Evolutionary conservation across 1,140 invertebrate species (phyloP).

Genomic region (Maniola jurtina): DNA sequence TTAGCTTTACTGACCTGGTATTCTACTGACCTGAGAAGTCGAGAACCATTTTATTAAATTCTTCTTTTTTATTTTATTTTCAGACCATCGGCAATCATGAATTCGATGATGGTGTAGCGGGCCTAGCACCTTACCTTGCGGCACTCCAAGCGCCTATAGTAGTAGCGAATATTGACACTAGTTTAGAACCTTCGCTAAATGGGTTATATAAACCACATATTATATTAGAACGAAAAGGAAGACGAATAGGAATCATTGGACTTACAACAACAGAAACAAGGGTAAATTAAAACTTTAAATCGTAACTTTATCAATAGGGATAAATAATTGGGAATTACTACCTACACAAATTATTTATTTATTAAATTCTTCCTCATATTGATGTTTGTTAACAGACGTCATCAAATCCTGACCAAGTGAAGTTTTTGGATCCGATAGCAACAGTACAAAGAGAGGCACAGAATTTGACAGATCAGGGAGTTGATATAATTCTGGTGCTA

Average conservation of each 20-base stretch:
- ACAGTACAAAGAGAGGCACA: constrained; percentile 82
- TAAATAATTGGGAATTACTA: not conserved
- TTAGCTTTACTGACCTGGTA: too few species aligned
- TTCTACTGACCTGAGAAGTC: too few species aligned
- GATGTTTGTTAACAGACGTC: constrained; percentile 43
- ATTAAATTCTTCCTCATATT: not conserved
- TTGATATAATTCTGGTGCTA: constrained; percentile 89
- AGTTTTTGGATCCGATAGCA: constrained; percentile 84
- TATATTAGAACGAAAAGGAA: constrained; percentile 80
- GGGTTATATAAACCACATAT: constrained; percentile 81
- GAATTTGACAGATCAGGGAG: constrained; percentile 79
- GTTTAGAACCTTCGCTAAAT: constrained; percentile 83
- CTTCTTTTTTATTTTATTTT: constrained; percentile 41
- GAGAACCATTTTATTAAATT: not conserved
- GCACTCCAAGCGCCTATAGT: constrained; percentile 83
- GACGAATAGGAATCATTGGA: constrained; percentile 90
- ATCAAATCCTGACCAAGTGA: constrained; percentile 65
- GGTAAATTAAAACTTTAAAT: too few species aligned
- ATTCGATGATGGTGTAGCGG: constrained; percentile 88
- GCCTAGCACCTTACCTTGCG: constrained; percentile 86
- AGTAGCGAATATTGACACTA: constrained; percentile 87
- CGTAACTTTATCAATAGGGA: not conserved
- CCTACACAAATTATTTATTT: too few species aligned
- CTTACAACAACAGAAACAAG: constrained; percentile 81
- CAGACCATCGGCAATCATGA: constrained; percentile 94